A percentile compares a stretch with the other conserved stretches of the same genome.
Evolutionary conservation across 2,113 vertebrate genomes (phyloP).

Genomic region (Oncorhynchus mykiss): DNA sequence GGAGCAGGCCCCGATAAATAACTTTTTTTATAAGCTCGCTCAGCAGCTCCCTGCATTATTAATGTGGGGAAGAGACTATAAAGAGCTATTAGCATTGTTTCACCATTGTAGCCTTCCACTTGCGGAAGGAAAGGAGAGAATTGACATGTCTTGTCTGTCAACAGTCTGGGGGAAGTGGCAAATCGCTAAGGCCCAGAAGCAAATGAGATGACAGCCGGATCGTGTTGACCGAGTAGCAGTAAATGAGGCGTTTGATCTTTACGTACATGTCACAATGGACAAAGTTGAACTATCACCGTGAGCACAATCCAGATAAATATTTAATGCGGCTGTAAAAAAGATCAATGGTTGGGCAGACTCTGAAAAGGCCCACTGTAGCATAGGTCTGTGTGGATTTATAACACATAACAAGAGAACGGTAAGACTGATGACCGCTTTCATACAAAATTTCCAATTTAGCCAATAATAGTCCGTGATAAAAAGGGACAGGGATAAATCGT

Average conservation of each 20-base stretch:
- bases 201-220: not conserved
- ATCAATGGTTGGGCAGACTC: slow-evolving; percentile 47
- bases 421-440: slow-evolving; percentile 36
- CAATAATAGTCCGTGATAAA: slow-evolving; percentile 33
- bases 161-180: not conserved
- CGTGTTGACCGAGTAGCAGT: slow-evolving; percentile 1
- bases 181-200: not conserved
- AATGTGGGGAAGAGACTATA: not conserved
- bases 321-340: slow-evolving; percentile 58
- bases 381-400: slow-evolving; percentile 45
- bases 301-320: slow-evolving; percentile 59
- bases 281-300: slow-evolving; percentile 46
- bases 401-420: slow-evolving; percentile 32
- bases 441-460: slow-evolving; percentile 33
- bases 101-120: not conserved
- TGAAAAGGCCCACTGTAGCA: slow-evolving; percentile 30
- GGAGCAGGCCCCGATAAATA: slow-evolving; percentile 46
- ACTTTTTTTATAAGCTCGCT: slow-evolving; percentile 32
- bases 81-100: not conserved
- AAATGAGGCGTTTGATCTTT: slow-evolving; percentile 34
- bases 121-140: not conserved
- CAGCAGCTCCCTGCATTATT: slow-evolving; percentile 22
- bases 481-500: slow-evolving; percentile 14
- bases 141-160: slow-evolving; percentile 6
- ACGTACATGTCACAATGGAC: slow-evolving; percentile 33